Conservation (phyloP, 2,888 invertebrate species). For the Cheilosia vernalis region DNA sequence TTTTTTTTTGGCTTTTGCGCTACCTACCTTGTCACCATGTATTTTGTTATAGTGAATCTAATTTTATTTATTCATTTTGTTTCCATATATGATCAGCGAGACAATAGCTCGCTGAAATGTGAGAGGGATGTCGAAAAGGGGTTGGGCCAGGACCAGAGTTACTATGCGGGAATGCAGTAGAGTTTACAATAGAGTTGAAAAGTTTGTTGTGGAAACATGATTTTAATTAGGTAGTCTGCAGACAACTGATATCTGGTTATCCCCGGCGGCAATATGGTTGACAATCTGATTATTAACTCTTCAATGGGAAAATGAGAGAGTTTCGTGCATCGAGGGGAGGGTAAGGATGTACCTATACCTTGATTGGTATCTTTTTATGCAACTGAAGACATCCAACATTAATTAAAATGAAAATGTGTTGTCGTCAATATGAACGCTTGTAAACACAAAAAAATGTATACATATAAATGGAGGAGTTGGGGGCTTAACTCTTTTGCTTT, state of each 20-base stretch:
- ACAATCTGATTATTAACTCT: constrained; percentile 70
- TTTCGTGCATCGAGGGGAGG: neutral
- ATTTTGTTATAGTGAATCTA: constrained; percentile 38
- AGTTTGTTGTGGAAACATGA: constrained; percentile 50
- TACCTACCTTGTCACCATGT: constrained; percentile 46
- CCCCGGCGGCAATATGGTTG: constrained; percentile 46
- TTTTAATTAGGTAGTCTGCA: constrained; percentile 59
- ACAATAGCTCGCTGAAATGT: neutral
- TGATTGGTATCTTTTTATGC: no score
- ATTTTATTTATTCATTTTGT: constrained; percentile 73
- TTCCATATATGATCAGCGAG: constrained; percentile 2
- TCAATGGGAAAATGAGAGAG: constrained; percentile 38
- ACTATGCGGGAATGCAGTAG: constrained; percentile 6
- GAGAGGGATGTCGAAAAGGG: constrained; percentile 38
- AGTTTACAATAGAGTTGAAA: constrained; percentile 19
- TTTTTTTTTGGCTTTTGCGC: no score
- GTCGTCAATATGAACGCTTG: no score
- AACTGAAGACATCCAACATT: no score
- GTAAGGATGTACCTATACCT: neutral
- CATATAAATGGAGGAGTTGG: no score
- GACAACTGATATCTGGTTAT: neutral
- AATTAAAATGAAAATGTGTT: no score
- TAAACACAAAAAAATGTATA: no score
- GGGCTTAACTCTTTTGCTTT: no score
- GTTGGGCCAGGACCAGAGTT: constrained; percentile 60